A percentile compares a stretch with the other conserved stretches of the same genome.
Evolutionary conservation across 2,113 vertebrate genomes (phyloP).

Genomic region (Hyperoodon ampullatus): DNA sequence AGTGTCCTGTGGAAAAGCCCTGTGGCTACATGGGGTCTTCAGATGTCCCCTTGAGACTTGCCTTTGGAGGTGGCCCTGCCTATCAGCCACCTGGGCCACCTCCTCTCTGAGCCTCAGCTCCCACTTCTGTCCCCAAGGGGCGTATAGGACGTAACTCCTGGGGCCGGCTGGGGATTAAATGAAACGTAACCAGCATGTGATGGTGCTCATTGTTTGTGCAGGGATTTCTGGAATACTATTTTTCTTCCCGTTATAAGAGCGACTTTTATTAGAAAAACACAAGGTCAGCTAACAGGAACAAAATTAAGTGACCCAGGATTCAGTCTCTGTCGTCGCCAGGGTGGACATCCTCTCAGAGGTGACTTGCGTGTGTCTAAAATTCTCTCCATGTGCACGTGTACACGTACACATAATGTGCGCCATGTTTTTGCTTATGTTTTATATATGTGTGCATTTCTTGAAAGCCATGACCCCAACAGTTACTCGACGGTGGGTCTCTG

Average conservation of each 20-base stretch:
- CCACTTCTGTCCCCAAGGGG: not conserved
- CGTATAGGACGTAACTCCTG: not conserved
- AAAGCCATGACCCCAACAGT: not conserved
- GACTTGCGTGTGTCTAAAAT: not conserved
- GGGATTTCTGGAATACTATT: not conserved
- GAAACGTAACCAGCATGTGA: not conserved
- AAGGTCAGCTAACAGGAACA: not conserved
- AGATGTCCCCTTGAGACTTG: not conserved
- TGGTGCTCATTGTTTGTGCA: no score
- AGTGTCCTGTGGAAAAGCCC: not conserved
- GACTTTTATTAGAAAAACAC: not conserved
- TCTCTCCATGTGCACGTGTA: not conserved
- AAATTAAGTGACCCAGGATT: not conserved
- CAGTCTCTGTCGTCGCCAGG: no score
- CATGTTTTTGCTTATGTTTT: not conserved
- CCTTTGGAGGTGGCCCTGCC: no score
- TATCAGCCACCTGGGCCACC: not conserved
- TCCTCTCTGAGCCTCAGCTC: not conserved
- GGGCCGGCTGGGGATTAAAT: not conserved
- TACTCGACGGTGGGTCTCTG: not conserved
- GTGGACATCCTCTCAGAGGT: not conserved
- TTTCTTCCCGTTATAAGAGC: not conserved
- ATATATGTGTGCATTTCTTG: no score
- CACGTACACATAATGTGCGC: accelerated
- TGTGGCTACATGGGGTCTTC: not conserved